Base-by-base conservation (phyloP, 2,888 invertebrate genomes). In the Heteromurus nitidus region DNA sequence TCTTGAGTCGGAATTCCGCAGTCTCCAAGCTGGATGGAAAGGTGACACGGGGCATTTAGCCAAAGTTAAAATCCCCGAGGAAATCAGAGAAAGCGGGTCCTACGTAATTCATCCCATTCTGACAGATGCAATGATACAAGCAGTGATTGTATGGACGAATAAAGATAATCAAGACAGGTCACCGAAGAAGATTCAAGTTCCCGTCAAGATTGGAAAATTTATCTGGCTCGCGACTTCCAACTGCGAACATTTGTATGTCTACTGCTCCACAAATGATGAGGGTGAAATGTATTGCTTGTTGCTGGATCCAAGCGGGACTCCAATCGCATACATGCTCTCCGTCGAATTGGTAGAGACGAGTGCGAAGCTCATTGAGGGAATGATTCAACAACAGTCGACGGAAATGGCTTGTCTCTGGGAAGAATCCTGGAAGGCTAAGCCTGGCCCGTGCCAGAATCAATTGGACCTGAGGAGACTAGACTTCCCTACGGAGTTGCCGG, bases 81-180 rank as follows among this genome's bases (percentile, higher is more conserved):
- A 44, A 2, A 2, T 16, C 44, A 44, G 53, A 16, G 3, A 3
- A n/a, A n/a, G n/a, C 2, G 22, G 44, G 1, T 3, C 18, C 9
- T 83, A 83, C 44, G 16, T 80, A 16, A 22, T 68, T n/a, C 83
- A 83, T 70, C 80, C 83, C 11, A 68, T 83, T 26, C 13, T 80
- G 11, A 7, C 75, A 1, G 83, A 83, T 20, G 76, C 80, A 9
- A 80, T 83, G 80, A 28, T 83, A 18, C 83, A 83, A 53, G 55
- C 83, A 0, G 55, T 70, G n/a, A 68, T 72, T 53, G 31, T 75
- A 2, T 64, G 31, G 22, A 36, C 20, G 2, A 65, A 31, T 22
- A 75, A 75, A 31, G 22, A 28, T 36, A n/a, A n/a, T n/a, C n/a
- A n/a, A n/a, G 42, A 69, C 18, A 42, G 24, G 3, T 30, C 60